Percentiles rank a stretch among this genome's conserved stretches.
phyloP scores from a whole-genome alignment of 2,113 vertebrate genomes.

The Circaetus cinerascens region DNA sequence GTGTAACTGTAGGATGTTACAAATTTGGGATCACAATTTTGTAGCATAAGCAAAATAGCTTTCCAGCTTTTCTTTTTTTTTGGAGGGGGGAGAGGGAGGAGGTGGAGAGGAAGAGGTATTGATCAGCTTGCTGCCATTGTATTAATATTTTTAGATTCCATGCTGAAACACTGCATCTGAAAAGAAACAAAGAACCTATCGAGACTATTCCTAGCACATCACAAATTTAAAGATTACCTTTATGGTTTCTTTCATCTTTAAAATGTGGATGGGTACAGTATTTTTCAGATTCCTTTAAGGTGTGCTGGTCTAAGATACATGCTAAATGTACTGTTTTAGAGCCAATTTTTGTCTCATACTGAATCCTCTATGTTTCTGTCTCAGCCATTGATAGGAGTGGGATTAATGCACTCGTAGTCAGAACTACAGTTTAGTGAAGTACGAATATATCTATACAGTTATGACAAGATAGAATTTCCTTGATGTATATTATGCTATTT shows the following conservation, averaged over 20 bases:
- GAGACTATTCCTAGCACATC: not conserved
- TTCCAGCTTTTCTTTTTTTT: not conserved
- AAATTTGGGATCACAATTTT: not conserved
- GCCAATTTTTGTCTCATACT: not conserved
- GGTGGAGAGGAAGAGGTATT: not conserved
- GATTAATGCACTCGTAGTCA: not conserved
- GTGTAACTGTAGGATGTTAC: not conserved
- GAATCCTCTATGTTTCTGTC: not conserved
- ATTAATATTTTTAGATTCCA: not conserved
- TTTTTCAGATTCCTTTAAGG: not conserved
- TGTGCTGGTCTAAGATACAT: not conserved
- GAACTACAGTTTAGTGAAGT: not conserved
- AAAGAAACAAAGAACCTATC: not conserved
- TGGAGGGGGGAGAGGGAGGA: accelerated
- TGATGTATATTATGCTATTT: not conserved
- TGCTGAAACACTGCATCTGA: not conserved
- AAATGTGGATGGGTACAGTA: not conserved
- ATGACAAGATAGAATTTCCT: not conserved
- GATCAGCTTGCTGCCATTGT: not conserved
- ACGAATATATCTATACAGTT: not conserved
- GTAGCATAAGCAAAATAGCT: not conserved
- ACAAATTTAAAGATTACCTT: not conserved
- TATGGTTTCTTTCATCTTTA: not conserved
- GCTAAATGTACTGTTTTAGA: not conserved
- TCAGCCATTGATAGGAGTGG: not conserved